Evolutionary conservation across 2,797 vertebrate species (phyloP).

Genomic region (Megalops cyprinoides): DNA sequence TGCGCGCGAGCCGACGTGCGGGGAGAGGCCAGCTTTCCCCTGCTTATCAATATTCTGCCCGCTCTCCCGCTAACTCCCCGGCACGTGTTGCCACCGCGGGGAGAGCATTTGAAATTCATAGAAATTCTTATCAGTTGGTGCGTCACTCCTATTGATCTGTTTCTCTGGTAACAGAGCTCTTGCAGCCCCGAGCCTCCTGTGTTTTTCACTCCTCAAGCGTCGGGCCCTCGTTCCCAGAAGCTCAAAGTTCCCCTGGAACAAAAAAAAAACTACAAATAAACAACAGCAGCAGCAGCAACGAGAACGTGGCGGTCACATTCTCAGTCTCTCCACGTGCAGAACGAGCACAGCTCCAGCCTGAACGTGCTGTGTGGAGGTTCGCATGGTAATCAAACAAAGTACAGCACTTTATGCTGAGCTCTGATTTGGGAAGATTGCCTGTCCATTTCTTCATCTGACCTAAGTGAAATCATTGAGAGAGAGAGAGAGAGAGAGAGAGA

Average conservation of each 20-base stretch:
- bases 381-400: neutral
- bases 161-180: slow-evolving; percentile 56
- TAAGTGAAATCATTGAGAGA: slow-evolving; percentile 11
- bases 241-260: slow-evolving; percentile 37
- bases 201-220: slow-evolving; percentile 40
- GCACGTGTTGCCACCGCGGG: slow-evolving; percentile 53
- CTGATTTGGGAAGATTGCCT: neutral
- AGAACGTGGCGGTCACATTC: neutral
- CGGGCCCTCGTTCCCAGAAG: slow-evolving; percentile 41
- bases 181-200: slow-evolving; percentile 25
- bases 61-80: slow-evolving; percentile 40
- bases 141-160: slow-evolving; percentile 62
- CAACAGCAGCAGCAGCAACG: neutral
- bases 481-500: slow-evolving; percentile 39
- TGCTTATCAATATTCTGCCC: slow-evolving; percentile 60
- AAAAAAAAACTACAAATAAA: neutral
- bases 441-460: neutral
- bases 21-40: slow-evolving; percentile 16
- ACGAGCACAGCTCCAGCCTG: neutral
- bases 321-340: neutral
- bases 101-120: slow-evolving; percentile 69
- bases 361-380: neutral
- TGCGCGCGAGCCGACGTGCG: neutral
- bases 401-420: neutral
- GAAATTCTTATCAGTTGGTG: slow-evolving; percentile 66